Percentiles rank a stretch among this genome's conserved stretches.
phyloP scores from a whole-genome alignment of 64 coral and sea anemone genomes.

The Dendrophyllia cribrosa region DNA sequence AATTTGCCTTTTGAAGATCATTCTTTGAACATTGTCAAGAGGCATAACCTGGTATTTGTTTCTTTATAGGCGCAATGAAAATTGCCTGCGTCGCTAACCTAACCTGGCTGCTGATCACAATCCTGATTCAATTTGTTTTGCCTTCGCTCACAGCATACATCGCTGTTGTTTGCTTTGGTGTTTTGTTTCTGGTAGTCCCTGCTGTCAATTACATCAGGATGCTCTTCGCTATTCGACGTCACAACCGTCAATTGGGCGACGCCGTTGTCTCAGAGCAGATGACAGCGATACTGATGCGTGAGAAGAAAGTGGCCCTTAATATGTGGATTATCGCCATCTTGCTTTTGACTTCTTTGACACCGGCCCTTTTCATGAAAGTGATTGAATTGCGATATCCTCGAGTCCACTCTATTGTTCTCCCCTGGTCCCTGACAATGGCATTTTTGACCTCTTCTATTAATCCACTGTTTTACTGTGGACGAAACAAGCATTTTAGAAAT shows the following conservation, averaged over 20 bases:
- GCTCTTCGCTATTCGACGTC: neutral
- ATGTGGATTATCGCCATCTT: constrained; percentile 1
- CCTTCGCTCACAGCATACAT: neutral
- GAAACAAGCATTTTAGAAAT: neutral
- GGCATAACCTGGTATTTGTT: neutral
- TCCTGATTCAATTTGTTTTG: neutral
- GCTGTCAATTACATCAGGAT: neutral
- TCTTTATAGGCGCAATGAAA: neutral
- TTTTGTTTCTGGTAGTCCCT: neutral
- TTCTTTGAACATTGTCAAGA: too few relatives aligned
- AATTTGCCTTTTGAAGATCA: too few relatives aligned
- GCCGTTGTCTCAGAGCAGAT: neutral
- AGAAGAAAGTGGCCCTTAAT: neutral
- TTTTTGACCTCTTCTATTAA: neutral
- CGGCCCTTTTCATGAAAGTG: neutral
- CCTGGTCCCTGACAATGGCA: neutral
- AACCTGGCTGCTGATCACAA: neutral
- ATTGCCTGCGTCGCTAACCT: neutral
- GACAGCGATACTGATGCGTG: neutral
- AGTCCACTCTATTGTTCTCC: neutral
- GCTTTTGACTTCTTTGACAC: neutral
- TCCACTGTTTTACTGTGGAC: neutral
- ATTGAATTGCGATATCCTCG: neutral
- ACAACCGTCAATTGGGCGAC: neutral
- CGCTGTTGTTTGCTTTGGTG: neutral